A percentile compares a stretch with the other conserved stretches of the same genome.
phyloP scores from a whole-genome alignment of 2,113 vertebrate species.

The Pseudorectes ferrugineus region DNA sequence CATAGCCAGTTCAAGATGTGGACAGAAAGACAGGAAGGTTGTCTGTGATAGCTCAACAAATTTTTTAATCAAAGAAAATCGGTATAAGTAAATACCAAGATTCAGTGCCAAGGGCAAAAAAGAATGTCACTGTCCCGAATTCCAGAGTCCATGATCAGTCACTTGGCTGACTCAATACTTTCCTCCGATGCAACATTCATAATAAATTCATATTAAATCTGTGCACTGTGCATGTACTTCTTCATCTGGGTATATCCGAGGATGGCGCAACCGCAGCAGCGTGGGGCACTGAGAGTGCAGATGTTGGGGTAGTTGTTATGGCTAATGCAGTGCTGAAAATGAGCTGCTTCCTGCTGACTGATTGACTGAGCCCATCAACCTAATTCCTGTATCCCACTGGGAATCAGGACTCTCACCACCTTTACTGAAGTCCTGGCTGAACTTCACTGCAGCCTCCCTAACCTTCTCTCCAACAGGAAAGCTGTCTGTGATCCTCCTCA shows the following conservation, averaged over 20 bases:
- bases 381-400: neutral
- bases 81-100: neutral
- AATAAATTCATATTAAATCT: neutral
- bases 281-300: no score
- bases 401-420: neutral
- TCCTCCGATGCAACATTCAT: accelerated
- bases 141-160: neutral
- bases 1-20: neutral
- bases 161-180: neutral
- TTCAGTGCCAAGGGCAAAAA: neutral
- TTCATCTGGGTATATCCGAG: neutral
- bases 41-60: neutral
- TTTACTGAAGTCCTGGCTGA: neutral
- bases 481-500: neutral
- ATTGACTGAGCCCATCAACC: neutral
- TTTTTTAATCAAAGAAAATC: neutral
- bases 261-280: accelerated
- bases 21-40: neutral
- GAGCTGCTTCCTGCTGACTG: neutral
- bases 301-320: accelerated
- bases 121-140: neutral
- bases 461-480: neutral
- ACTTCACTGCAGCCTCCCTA: neutral
- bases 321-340: neutral
- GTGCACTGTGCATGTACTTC: neutral